Percentiles rank a stretch among this genome's conserved stretches.
Evolutionary conservation across 2,797 vertebrate species (phyloP).

Genomic region (Bradypus variegatus): DNA sequence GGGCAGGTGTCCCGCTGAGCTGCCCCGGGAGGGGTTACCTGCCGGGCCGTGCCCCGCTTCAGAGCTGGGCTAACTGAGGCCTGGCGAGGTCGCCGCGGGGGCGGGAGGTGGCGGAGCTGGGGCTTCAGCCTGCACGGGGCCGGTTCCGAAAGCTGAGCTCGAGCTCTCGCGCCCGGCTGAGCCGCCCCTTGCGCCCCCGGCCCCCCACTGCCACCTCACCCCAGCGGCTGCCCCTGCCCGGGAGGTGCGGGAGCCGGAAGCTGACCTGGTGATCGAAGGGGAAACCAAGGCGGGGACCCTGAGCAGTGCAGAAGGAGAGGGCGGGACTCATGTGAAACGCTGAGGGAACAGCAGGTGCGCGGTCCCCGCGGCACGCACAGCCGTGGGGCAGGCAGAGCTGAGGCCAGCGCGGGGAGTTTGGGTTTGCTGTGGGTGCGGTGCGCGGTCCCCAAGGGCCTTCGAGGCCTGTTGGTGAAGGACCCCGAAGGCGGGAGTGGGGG

Average conservation of each 20-base stretch:
- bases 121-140: neutral
- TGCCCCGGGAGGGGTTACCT: neutral
- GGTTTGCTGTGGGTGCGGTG: neutral
- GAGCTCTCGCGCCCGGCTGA: neutral
- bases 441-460: fast-evolving
- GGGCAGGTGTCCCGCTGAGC: neutral
- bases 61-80: neutral
- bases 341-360: neutral
- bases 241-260: no score
- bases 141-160: neutral
- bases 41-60: neutral
- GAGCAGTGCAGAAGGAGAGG: neutral
- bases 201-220: no score
- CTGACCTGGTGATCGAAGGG: no score
- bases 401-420: neutral
- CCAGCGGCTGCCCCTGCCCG: no score
- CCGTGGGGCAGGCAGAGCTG: neutral
- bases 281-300: no score
- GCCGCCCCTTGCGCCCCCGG: no score
- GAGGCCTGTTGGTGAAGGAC: neutral
- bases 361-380: neutral
- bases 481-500: neutral
- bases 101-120: neutral
- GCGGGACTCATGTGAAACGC: neutral
- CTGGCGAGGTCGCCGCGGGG: no score